A percentile compares a stretch with the other conserved stretches of the same genome.
These are phyloP conservation scores for Ophion ventricosus DNA, from an alignment of 2,888 invertebrate species.

Conservation along the genomic window DNA sequence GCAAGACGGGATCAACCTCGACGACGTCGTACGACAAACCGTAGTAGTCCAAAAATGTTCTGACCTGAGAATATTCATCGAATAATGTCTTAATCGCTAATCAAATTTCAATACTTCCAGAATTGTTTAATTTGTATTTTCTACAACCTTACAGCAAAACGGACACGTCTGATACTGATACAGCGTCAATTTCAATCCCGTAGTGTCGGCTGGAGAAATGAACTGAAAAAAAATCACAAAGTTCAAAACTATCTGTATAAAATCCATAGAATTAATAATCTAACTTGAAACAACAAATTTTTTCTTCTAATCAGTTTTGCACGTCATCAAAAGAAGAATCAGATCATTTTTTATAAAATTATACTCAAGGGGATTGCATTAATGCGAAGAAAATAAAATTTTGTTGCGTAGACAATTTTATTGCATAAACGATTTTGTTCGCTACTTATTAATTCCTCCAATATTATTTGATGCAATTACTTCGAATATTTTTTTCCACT, in stretches of 20 bases:
- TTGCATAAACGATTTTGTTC: no score
- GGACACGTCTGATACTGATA: slow-evolving; percentile 99
- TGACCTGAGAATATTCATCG: slow-evolving; percentile 77
- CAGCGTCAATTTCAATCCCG: slow-evolving; percentile 91
- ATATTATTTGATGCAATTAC: no score
- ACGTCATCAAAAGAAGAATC: no score
- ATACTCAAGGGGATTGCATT: no score
- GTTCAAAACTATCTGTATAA: no score
- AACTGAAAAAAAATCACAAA: slow-evolving; percentile 85
- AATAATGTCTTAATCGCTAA: background rate
- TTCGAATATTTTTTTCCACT: no score
- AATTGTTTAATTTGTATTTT: slow-evolving; percentile 2
- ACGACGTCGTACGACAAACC: slow-evolving; percentile 97
- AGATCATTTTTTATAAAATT: no score
- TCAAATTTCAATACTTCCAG: background rate
- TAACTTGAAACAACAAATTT: no score
- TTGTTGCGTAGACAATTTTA: no score
- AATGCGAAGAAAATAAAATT: no score
- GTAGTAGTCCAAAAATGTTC: slow-evolving; percentile 95
- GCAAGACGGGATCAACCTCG: slow-evolving; percentile 97
- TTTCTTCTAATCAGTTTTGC: no score
- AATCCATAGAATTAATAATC: background rate
- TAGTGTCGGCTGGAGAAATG: slow-evolving; percentile 86
- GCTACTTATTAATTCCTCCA: no score
- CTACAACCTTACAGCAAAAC: slow-evolving; percentile 95